Evolutionary conservation across 2,888 invertebrate species (phyloP), one percentile per base, ranked within the genome.

Genomic region (Trissonchulus latispiculum): DNA sequence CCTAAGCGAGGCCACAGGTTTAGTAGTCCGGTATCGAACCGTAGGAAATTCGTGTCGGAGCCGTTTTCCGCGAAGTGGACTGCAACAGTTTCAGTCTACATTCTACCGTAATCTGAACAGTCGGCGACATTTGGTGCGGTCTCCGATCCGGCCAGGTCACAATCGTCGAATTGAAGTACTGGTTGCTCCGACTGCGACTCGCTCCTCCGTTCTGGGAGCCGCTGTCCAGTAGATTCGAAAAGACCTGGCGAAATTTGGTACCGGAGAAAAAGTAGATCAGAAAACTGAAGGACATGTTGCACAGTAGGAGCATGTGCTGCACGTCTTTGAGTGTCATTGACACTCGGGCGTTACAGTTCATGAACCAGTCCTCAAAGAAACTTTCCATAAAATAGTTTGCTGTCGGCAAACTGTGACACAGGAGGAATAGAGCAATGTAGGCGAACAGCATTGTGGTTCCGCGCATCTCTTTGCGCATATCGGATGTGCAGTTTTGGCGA

Each of bases 361-460:
- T 32, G n/a, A 32, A 64, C 18, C 33, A 64, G 29, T 64, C 32
- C 8, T 35, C 66, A n/a, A 64, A 8, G 33, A 64, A 8, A 8
- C 32, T 64, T 64, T 64, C 66, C 29, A 64, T 31, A 8, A 64
- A 18, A 64, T 64, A 64, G 29, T 64, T 31, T 32, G 66, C 29
- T 64, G 66, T 64, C 33, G 66, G 66, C 33, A 64, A 15, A 8
- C 8, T 32, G 32, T 64, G 66, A 64, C 66, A 64, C 18, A 8
- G 18, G 33, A 64, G 8, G 33, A 64, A 64, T 64, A 64, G 29
- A 64, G 29, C 29, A 32, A 64, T 64, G 29, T 64, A 64, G 33
- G 66, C 66, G 8, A 64, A 8, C 29, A 64, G 33, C 66, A 64
- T 64, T 18, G 66, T 64, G 8, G 32, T n/a, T 18, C 66, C 66